Base-by-base conservation (phyloP, 1,140 invertebrate species). In the Drosophila ercepeae region DNA sequence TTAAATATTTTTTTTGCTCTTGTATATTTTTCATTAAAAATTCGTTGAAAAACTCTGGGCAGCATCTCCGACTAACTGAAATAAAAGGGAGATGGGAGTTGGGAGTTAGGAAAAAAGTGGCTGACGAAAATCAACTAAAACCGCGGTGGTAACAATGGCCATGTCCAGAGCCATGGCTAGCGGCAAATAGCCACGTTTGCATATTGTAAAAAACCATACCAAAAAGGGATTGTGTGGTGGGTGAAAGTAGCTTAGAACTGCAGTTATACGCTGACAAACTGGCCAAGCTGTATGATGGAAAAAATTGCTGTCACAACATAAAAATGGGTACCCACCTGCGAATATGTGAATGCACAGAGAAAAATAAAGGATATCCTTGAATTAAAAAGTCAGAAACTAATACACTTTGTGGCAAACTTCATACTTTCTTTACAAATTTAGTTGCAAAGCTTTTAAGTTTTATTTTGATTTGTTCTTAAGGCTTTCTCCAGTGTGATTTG, bases 221-320 rank as follows among this genome's bases (percentile, higher is more conserved):
- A 71, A 60, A 82, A 77, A 57, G 13, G 16, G 13, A 39, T 13
- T 29, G 25, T 41, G 18, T 25, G 29, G 36, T 72, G 48, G 45
- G 46, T 41, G 48, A 84, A 86, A 86, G 73, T 65, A 86, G 79
- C 81, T 84, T 86, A 84, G 76, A 81, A 76, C 76, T 84, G 79
- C 79, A 84, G 75, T 86, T 86, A 86, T 83, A 72, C 46, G 65
- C 77, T 83, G 79, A 86, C 79, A 83, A 86, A 86, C 75, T 83
- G 79, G 75, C 79, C 79, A 75, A 84, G 58, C 55, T 53, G 60
- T 60, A 19, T 67, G 73, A 86, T 75, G 76, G 71, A 11, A 64
- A 75, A 84, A 79, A 75, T 86, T 83, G 79, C 79, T 86, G 75
- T 86, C 76, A 84, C 75, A 84, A 84, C 81, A 86, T 65, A 84